Conservation (phyloP, 1,140 invertebrate genomes). For the Colletes latitarsis region DNA sequence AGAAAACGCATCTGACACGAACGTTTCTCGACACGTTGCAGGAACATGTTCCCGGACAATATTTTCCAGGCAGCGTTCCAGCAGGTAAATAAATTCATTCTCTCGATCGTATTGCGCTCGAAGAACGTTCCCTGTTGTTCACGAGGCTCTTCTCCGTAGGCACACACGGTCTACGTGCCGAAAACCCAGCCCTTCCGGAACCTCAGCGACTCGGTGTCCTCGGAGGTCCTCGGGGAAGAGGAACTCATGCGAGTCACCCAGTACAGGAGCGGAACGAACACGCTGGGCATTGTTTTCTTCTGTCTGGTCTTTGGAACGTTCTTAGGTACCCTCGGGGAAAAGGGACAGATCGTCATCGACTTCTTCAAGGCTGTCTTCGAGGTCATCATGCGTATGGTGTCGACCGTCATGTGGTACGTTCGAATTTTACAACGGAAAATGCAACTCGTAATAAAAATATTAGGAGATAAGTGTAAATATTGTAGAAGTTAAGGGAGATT, state of each 20-base stretch:
- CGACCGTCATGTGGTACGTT: slow-evolving; percentile 90
- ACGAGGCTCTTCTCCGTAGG: slow-evolving; percentile 72
- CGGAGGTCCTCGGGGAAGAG: slow-evolving; percentile 71
- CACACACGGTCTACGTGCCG: slow-evolving; percentile 87
- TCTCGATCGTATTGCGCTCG: too few relatives aligned
- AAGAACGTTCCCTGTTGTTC: too few relatives aligned
- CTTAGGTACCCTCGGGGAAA: slow-evolving; percentile 89
- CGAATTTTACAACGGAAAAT: neutral
- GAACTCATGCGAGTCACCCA: slow-evolving; percentile 81
- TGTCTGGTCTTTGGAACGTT: slow-evolving; percentile 93
- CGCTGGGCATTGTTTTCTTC: slow-evolving; percentile 93
- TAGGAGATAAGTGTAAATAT: too few relatives aligned
- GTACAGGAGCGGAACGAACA: slow-evolving; percentile 91
- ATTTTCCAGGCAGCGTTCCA: slow-evolving; percentile 93
- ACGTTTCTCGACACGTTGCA: slow-evolving; percentile 74
- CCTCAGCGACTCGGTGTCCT: slow-evolving; percentile 71
- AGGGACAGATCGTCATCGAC: slow-evolving; percentile 89
- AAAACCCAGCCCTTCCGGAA: slow-evolving; percentile 75
- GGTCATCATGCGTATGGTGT: slow-evolving; percentile 95
- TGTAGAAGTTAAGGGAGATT: too few relatives aligned
- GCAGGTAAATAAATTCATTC: slow-evolving; percentile 80
- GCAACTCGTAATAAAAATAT: too few relatives aligned
- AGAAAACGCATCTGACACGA: neutral
- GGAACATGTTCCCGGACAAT: slow-evolving; percentile 94
- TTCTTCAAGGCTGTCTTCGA: slow-evolving; percentile 93